Conservation (phyloP, 2,797 vertebrate genomes). For the Lacerta bilineata region DNA sequence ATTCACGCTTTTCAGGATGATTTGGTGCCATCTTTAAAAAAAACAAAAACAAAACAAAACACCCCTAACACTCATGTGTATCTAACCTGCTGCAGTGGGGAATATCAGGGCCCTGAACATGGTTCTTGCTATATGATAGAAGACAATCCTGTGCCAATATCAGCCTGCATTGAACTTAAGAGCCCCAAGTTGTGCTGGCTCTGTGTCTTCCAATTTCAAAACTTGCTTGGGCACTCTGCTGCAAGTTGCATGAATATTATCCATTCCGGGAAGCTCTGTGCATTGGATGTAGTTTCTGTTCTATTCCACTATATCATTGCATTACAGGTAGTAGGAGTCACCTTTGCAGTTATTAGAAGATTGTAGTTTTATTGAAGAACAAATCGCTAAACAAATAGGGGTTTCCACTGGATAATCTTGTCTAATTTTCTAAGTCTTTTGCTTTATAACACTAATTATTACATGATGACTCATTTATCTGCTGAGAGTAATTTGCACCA, state of each 20-base stretch:
- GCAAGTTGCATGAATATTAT: not conserved
- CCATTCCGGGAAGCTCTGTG: not conserved
- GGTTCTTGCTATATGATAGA: too few relatives aligned
- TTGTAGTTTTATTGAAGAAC: not conserved
- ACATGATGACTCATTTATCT: constrained; percentile 34
- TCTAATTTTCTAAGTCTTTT: constrained; percentile 28
- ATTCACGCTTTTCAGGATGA: too few relatives aligned
- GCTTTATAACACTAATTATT: constrained; percentile 20
- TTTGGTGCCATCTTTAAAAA: too few relatives aligned
- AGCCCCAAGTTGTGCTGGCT: not conserved
- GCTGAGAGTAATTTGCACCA: constrained; percentile 9
- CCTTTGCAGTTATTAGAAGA: constrained; percentile 18
- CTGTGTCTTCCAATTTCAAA: not conserved
- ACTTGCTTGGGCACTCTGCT: too few relatives aligned
- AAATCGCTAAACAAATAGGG: not conserved
- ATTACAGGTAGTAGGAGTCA: not conserved
- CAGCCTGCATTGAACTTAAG: not conserved
- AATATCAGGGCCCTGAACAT: too few relatives aligned
- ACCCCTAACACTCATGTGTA: too few relatives aligned
- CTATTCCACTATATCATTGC: not conserved
- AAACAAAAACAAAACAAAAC: too few relatives aligned
- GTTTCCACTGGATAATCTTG: constrained; percentile 2
- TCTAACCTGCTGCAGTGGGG: too few relatives aligned
- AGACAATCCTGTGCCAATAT: too few relatives aligned
- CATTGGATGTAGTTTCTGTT: not conserved